Percentiles rank a stretch among this genome's conserved stretches.
phyloP scores from a whole-genome alignment of 2,888 invertebrate species.

The Molanna angustata region DNA sequence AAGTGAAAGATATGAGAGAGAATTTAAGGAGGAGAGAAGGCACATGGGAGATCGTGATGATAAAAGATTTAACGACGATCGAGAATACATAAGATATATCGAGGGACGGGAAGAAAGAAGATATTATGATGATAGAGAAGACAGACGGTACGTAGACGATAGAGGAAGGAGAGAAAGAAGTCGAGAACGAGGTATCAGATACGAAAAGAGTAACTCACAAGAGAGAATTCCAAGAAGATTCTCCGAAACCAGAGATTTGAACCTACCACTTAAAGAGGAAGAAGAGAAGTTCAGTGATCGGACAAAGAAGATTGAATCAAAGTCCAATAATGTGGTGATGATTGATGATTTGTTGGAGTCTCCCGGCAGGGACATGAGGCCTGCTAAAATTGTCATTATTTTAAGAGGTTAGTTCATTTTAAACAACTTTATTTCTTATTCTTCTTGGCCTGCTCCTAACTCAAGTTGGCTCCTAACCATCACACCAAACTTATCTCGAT shows the following conservation, averaged over 20 bases:
- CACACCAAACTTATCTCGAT: no score
- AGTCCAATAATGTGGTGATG: constrained; percentile 52
- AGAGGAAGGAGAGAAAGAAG: constrained; percentile 40
- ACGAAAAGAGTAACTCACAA: constrained; percentile 19
- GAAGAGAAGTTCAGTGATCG: no score
- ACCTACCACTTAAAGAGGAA: no score
- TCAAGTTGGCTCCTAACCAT: no score
- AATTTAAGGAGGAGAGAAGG: constrained; percentile 11
- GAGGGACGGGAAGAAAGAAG: constrained; percentile 25
- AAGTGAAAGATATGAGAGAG: constrained; percentile 35
- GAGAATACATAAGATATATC: constrained; percentile 24
- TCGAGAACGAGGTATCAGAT: constrained; percentile 35
- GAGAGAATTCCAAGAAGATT: constrained; percentile 12
- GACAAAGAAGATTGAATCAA: constrained; percentile 35
- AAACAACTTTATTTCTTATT: no score
- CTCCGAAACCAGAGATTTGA: no score
- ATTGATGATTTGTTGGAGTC: constrained; percentile 81
- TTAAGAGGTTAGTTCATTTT: constrained; percentile 60
- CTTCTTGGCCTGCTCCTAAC: no score
- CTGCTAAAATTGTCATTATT: constrained; percentile 80
- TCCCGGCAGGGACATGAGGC: constrained; percentile 79
- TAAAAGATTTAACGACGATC: constrained; percentile 34
- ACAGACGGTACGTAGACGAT: constrained; percentile 18
- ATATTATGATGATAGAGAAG: constrained; percentile 7
- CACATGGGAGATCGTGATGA: constrained; percentile 31